phyloP scores from a whole-genome alignment of 2,797 vertebrate genomes.

The Pseudomugil tenellus region DNA sequence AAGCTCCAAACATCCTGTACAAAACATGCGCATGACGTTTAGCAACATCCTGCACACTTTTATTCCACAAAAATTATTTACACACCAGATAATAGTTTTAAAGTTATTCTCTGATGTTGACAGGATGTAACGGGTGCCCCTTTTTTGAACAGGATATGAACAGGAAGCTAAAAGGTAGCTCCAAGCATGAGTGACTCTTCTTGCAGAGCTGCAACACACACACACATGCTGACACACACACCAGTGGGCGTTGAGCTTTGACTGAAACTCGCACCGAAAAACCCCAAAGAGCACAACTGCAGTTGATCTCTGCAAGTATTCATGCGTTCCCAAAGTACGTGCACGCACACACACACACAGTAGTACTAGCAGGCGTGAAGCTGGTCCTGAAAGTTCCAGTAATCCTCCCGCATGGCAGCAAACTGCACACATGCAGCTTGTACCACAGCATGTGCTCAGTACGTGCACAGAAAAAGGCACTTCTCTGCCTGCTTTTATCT shows the following conservation, averaged over 20 bases:
- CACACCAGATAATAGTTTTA: not conserved
- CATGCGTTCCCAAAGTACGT: not conserved
- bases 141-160: constrained; percentile 47
- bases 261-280: constrained; percentile 57
- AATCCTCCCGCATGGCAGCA: not conserved
- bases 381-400: not conserved
- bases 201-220: constrained; percentile 57
- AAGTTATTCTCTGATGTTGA: constrained; percentile 6
- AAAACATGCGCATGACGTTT: not conserved
- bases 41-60: not conserved
- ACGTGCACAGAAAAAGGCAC: not conserved
- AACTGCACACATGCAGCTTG: not conserved
- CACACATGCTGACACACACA: constrained; percentile 40
- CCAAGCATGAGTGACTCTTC: constrained; percentile 55
- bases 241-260: constrained; percentile 35
- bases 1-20: too few relatives aligned
- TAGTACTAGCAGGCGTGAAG: not conserved
- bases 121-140: constrained; percentile 35
- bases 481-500: not conserved
- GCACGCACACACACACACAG: not conserved
- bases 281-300: constrained; percentile 49
- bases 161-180: constrained; percentile 73
- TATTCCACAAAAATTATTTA: not conserved
- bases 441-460: not conserved
- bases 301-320: constrained; percentile 20